phyloP scores from a whole-genome alignment of 2,113 vertebrate genomes.

The Thamnophis sirtalis region DNA sequence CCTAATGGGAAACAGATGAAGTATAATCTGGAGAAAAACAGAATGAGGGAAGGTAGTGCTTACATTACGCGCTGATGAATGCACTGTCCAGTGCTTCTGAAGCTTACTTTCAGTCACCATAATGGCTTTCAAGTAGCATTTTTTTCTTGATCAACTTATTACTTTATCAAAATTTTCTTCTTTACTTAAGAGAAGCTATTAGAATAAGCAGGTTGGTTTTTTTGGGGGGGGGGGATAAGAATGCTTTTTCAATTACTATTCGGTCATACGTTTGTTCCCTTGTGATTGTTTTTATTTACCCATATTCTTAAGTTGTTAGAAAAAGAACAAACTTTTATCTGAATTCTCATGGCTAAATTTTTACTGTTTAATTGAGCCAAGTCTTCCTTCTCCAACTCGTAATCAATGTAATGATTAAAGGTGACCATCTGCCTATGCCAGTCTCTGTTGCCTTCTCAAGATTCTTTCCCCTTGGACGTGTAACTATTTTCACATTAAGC shows the following conservation, averaged over 20 bases:
- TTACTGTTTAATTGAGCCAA: not conserved
- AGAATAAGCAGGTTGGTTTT: slow-evolving; percentile 13
- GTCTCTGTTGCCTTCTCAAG: not conserved
- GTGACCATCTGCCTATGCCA: not conserved
- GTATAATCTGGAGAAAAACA: slow-evolving; percentile 28
- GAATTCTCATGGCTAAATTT: not conserved
- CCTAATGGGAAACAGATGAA: slow-evolving; percentile 33
- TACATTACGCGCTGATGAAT: not conserved
- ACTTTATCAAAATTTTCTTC: slow-evolving; percentile 14
- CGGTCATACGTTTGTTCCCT: not conserved
- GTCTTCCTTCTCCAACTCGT: not conserved
- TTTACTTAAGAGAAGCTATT: slow-evolving; percentile 26
- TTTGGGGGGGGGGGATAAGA: not conserved
- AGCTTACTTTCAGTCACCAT: slow-evolving; percentile 47
- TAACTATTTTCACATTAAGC: not conserved
- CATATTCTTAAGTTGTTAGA: not conserved
- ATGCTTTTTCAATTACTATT: not conserved
- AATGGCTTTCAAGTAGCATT: slow-evolving; percentile 37
- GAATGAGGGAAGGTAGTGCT: not conserved
- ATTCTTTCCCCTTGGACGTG: not conserved
- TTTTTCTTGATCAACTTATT: slow-evolving; percentile 26
- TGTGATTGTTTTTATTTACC: not conserved
- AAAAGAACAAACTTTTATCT: not conserved
- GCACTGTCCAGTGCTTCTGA: not conserved
- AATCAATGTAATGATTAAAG: not conserved